phyloP scores from a whole-genome alignment of 1,140 invertebrate genomes.

The Agrypnia vestita region DNA sequence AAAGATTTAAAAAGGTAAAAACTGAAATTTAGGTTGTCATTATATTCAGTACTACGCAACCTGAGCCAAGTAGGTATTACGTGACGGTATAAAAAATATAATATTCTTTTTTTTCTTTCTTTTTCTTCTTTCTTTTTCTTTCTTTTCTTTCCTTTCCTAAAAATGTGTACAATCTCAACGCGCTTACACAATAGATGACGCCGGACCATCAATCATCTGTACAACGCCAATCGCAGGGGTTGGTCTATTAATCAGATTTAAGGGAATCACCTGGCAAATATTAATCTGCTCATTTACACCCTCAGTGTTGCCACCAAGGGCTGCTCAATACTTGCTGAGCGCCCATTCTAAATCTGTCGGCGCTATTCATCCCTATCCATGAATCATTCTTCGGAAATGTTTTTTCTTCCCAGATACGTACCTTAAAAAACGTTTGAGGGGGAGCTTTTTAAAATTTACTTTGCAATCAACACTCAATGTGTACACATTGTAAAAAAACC shows the following conservation, averaged over 20 bases:
- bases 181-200: too few species aligned
- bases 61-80: too few species aligned
- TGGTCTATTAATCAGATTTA: slow-evolving; percentile 24
- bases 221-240: background rate
- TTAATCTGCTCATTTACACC: slow-evolving; percentile 17
- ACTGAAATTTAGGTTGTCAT: too few species aligned
- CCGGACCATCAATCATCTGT: too few species aligned
- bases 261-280: slow-evolving; percentile 14
- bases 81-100: too few species aligned
- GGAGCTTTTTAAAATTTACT: background rate
- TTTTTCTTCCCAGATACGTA: background rate
- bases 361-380: background rate
- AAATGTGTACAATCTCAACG: too few species aligned
- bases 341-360: slow-evolving; percentile 5
- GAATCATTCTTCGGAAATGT: slow-evolving; percentile 29
- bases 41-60: too few species aligned
- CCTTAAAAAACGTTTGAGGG: slow-evolving; percentile 21
- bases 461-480: slow-evolving; percentile 12
- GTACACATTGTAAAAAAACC: background rate
- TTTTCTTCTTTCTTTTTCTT: too few species aligned
- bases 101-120: too few species aligned
- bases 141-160: too few species aligned
- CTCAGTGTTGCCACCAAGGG: background rate
- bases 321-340: background rate
- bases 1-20: too few species aligned